A percentile compares a stretch with the other conserved stretches of the same genome.
Conservation (phyloP, 1,140 invertebrate species). For the Rhyzopertha dominica region DNA sequence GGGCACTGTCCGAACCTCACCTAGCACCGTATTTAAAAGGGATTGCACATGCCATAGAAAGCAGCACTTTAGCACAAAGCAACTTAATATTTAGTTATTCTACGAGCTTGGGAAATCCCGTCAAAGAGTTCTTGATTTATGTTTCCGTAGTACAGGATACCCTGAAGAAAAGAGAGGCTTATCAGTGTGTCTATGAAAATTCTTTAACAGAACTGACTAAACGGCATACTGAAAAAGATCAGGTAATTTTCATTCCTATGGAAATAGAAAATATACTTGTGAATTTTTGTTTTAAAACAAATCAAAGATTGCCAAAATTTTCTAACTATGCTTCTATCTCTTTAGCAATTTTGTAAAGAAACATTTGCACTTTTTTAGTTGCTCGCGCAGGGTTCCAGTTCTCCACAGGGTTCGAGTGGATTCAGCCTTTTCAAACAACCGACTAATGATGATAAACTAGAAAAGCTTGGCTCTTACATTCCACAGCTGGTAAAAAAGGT, state of each 20-base stretch:
- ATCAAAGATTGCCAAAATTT: too few relatives aligned
- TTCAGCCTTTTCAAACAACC: slow-evolving; percentile 55
- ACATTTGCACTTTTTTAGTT: too few relatives aligned
- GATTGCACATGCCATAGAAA: slow-evolving; percentile 49
- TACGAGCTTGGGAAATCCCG: slow-evolving; percentile 47
- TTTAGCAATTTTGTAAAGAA: too few relatives aligned
- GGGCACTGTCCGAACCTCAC: slow-evolving; percentile 53
- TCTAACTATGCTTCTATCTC: too few relatives aligned
- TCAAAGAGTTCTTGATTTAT: slow-evolving; percentile 67
- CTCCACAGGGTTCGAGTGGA: slow-evolving; percentile 28
- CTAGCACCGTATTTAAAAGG: slow-evolving; percentile 30
- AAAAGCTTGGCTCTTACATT: slow-evolving; percentile 49
- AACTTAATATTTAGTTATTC: slow-evolving; percentile 48
- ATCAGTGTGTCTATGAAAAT: slow-evolving; percentile 64
- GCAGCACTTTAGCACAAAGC: slow-evolving; percentile 49
- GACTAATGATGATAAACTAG: slow-evolving; percentile 54
- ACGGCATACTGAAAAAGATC: slow-evolving; percentile 59
- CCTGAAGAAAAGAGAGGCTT: slow-evolving; percentile 59
- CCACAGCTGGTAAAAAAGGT: slow-evolving; percentile 53
- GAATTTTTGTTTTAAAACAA: too few relatives aligned
- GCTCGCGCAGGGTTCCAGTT: too few relatives aligned
- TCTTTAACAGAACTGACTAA: slow-evolving; percentile 62
- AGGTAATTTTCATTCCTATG: too few relatives aligned
- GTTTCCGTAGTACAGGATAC: slow-evolving; percentile 65
- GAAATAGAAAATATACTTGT: too few relatives aligned